Percentiles rank a stretch among this genome's conserved stretches.
Evolutionary conservation across 2,113 vertebrate genomes (phyloP).

Genomic region (Dasyprocta punctata): DNA sequence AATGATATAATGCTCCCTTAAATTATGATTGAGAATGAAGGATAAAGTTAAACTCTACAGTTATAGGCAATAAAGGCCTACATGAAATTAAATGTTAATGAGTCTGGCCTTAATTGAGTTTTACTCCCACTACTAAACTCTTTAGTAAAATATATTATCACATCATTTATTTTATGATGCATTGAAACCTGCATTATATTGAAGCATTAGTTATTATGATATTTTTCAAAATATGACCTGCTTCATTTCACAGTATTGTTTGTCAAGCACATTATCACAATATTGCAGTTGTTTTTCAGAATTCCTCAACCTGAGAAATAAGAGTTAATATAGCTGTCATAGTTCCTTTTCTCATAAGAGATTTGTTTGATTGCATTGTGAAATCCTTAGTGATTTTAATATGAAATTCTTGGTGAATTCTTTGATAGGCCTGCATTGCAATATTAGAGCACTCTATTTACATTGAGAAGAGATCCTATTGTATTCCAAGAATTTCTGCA

Average conservation of each 20-base stretch:
- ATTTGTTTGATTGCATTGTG: conserved; percentile 68
- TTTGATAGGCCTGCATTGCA: background rate
- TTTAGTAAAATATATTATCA: conserved; percentile 75
- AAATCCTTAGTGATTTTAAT: conserved; percentile 53
- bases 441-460: background rate
- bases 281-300: conserved; percentile 52
- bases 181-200: conserved; percentile 76
- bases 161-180: conserved; percentile 75
- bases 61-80: conserved; percentile 58
- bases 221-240: conserved; percentile 69
- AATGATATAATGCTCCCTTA: conserved; percentile 43
- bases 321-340: conserved; percentile 49
- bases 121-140: conserved; percentile 73
- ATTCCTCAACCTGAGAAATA: conserved; percentile 61
- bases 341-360: conserved; percentile 55
- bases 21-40: conserved; percentile 52
- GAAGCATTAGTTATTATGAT: conserved; percentile 74
- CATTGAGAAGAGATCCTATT: background rate
- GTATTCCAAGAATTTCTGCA: background rate
- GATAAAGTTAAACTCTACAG: conserved; percentile 69
- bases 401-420: conserved; percentile 51
- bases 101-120: conserved; percentile 73
- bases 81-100: conserved; percentile 76
- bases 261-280: conserved; percentile 64
- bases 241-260: conserved; percentile 68